phyloP scores from a whole-genome alignment of 2,888 invertebrate species.

The Stictocephala bisonia region DNA sequence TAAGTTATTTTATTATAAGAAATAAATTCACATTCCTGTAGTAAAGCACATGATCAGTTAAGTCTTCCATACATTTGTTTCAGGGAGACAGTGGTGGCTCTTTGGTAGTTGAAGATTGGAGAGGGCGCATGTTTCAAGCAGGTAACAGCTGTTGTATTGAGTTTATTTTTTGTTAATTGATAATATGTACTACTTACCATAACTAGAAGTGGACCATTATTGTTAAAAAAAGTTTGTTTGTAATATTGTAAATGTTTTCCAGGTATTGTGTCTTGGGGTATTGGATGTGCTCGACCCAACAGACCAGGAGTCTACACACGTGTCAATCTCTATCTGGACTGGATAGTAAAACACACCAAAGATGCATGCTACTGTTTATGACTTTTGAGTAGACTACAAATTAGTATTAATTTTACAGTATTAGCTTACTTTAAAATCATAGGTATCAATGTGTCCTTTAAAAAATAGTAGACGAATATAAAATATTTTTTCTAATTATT shows the following conservation, averaged over 20 bases:
- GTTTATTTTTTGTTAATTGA: not conserved
- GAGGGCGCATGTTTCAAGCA: slow-evolving; percentile 48
- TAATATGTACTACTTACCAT: not conserved
- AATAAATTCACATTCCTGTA: no score
- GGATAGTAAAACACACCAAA: slow-evolving; percentile 81
- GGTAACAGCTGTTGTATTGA: slow-evolving; percentile 44
- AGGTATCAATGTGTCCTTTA: no score
- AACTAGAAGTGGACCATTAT: slow-evolving; percentile 60
- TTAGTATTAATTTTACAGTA: no score
- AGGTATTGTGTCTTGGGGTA: slow-evolving; percentile 90
- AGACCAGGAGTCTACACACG: slow-evolving; percentile 89
- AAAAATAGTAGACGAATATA: no score
- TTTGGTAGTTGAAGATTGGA: slow-evolving; percentile 70
- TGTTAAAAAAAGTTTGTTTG: not conserved
- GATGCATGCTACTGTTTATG: slow-evolving; percentile 81
- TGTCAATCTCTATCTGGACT: slow-evolving; percentile 79
- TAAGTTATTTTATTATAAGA: no score
- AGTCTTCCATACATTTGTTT: no score
- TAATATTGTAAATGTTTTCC: slow-evolving; percentile 46
- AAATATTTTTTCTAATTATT: no score
- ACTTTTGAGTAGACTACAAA: no score
- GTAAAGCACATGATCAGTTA: no score
- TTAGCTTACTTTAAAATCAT: no score
- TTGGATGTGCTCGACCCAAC: slow-evolving; percentile 85
- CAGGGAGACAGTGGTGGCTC: slow-evolving; percentile 86